Evolutionary conservation across 2,797 vertebrate genomes (phyloP), one percentile per base, ranked within the genome.

Genomic region (Enteromius viviparus): DNA sequence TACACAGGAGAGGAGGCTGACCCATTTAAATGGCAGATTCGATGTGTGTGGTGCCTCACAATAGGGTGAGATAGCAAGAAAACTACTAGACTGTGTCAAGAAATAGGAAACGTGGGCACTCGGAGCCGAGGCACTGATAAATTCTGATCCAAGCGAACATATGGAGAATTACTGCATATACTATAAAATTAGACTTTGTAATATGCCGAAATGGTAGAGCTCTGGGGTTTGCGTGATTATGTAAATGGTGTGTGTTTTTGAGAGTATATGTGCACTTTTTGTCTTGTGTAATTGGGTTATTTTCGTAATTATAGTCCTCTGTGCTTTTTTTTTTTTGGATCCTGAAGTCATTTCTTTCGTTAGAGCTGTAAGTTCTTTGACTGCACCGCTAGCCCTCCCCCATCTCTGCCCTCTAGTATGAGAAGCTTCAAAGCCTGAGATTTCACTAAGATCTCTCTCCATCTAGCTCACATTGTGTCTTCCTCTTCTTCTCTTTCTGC

Each of bases 1-100:
- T 62, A 69, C 76, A 55, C 66, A 23, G 80, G 80, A 70, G 80
- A 79, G 69, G 65, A 78, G 29, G 45, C 74, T 86, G 85, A 83
- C 77, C 77, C 72, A 85, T 85, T 80, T 83, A 83, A 77, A 83
- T 88, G 87, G 80, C 40, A 80, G 80, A 75, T 85, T 77, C 45
- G n/a, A 82, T 21, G 65, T 29, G 72, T 83, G 81, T 83, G 83
- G 71, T 75, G 77, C 80, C 72, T 87, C 21, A 78, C 80, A 78
- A 83, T 72, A 76, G 55, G 60, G 71, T 76, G 69, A 77, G 71
- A 76, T 76, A 71, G 64, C 81, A 80, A 42, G 66, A 42, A 40
- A 68, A 51, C 62, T 47, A 62, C 76, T 83, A 60, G 71, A 62
- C 82, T 62, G n/a, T 80, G 77, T 76, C 64, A 71, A 47, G 69